These are phyloP conservation scores for Acanthurus leucopareius DNA, from an alignment of 2,797 vertebrate species.

Conservation along the genomic window DNA sequence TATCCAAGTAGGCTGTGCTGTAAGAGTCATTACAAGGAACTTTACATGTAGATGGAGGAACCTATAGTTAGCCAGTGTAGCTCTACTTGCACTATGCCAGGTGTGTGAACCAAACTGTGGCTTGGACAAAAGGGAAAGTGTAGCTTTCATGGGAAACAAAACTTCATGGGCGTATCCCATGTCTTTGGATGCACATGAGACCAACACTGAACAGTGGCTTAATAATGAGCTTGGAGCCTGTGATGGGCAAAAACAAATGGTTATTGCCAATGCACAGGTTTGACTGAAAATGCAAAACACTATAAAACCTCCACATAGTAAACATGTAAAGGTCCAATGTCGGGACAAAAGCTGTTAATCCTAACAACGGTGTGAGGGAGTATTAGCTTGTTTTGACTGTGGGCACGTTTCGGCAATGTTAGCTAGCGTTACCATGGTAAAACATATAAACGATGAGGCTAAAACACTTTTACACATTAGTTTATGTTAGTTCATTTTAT, in stretches of 20 bases:
- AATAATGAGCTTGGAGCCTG: not conserved
- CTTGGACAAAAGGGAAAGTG: not conserved
- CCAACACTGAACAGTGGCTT: slow-evolving; percentile 2
- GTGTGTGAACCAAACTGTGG: not conserved
- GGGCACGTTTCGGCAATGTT: slow-evolving; percentile 5
- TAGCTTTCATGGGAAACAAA: not conserved
- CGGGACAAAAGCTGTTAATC: not conserved
- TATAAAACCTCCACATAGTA: not conserved
- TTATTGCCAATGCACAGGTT: not conserved
- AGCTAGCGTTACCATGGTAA: slow-evolving; percentile 11
- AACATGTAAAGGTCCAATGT: not conserved
- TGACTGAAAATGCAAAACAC: not conserved
- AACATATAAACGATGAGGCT: not conserved
- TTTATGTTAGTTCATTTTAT: too few species aligned
- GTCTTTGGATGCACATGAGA: not conserved
- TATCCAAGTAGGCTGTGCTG: too few species aligned
- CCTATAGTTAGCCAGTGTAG: too few species aligned
- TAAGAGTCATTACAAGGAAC: not conserved
- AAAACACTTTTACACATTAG: not conserved
- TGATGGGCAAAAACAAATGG: not conserved
- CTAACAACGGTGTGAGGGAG: not conserved
- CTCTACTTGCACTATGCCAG: too few species aligned
- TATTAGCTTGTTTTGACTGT: not conserved
- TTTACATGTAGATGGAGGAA: not conserved
- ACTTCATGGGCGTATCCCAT: slow-evolving; percentile 57